Evolutionary conservation across 2,888 invertebrate genomes (phyloP).

Genomic region (Petrolisthes cinctipes): DNA sequence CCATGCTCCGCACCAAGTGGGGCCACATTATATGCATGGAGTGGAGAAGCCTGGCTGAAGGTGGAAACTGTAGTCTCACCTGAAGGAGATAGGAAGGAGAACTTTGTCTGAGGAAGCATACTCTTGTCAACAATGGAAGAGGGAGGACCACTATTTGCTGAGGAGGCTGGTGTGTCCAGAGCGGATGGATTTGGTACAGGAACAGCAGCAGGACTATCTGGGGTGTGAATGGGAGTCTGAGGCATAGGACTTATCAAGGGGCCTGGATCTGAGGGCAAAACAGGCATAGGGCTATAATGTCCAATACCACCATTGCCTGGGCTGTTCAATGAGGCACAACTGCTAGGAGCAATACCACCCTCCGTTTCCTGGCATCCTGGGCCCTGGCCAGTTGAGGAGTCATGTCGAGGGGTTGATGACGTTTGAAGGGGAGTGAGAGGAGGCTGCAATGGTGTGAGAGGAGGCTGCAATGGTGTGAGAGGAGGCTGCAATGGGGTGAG

Average conservation of each 20-base stretch:
- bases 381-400: not conserved
- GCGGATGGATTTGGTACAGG: too few relatives aligned
- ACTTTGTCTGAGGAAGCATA: not conserved
- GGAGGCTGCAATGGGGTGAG: constrained; percentile 23
- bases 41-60: not conserved
- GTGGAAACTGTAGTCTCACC: not conserved
- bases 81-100: not conserved
- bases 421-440: constrained; percentile 34
- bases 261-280: constrained; percentile 44
- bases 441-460: not conserved
- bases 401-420: constrained; percentile 31
- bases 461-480: constrained; percentile 6
- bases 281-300: constrained; percentile 52
- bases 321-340: not conserved
- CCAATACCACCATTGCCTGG: constrained; percentile 19
- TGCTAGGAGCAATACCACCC: not conserved
- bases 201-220: constrained; percentile 19
- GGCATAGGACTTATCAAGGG: constrained; percentile 52
- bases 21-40: too few relatives aligned
- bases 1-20: too few relatives aligned
- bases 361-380: not conserved
- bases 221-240: constrained; percentile 41
- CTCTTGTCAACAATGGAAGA: not conserved
- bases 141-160: not conserved
- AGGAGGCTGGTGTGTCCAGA: not conserved